Base-by-base conservation (phyloP, 1,140 invertebrate genomes). In the Sipha flava region DNA sequence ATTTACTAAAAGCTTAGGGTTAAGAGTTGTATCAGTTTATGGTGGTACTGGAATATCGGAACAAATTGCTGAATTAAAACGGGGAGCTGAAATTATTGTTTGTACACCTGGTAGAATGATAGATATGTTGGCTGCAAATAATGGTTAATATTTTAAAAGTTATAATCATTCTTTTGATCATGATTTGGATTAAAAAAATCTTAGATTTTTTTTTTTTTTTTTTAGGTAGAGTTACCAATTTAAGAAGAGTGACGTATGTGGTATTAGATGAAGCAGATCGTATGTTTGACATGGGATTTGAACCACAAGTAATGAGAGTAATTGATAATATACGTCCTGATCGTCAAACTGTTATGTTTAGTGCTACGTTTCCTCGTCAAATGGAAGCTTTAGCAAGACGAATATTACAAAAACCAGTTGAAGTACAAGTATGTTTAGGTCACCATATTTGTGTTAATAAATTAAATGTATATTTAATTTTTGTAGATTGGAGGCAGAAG, bases 211-310 rank as follows among this genome's bases (percentile, higher is more conserved):
- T 9, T 59, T 26, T 62, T n/a, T 77, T 21, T 49, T 81, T 84
- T 86, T 45, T 82, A 90, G 90, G 90, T 0, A 90, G 95, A 81
- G 98, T 99, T 0, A 99, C 98, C 0, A 99, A 99, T 88, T 87
- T 99, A 47, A 88, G 94, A 31, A 87, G 98, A 45, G 95, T 97
- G 37, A 99, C 97, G 0, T 99, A 99, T 85, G 91, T 99, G 43
- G 98, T 99, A 0, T 86, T 99, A 2, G 98, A 99, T 86, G 98
- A 99, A 87, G 98, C 98, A 2, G 98, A 99, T 86, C 88, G 98
- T 45, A 99, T 99, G 98, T 99, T 99, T 85, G 98, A 99, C 85
- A 98, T 99, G 96, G 98, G 98, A 21, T 99, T 99, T 86, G 98
- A 99, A 87, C 98, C 98, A 6, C 98, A 99, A 87, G 93, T 97